These are phyloP conservation scores for Muschampia plurimacula DNA, from an alignment of 2,888 invertebrate genomes.

Conservation along the genomic window DNA sequence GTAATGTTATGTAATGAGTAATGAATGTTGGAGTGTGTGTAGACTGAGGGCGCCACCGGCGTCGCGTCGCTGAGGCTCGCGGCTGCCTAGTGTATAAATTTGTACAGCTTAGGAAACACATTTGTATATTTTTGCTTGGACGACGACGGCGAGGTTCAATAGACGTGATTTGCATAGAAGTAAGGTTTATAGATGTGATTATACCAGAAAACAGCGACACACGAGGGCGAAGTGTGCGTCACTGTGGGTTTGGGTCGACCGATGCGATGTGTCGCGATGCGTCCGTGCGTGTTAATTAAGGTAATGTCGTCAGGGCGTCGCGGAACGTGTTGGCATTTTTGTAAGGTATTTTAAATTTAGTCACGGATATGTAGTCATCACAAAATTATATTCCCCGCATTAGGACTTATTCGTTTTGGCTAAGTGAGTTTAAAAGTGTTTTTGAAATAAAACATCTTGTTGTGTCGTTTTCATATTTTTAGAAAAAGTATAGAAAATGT, in stretches of 20 bases:
- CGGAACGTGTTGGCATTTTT: constrained; percentile 56
- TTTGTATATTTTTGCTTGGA: constrained; percentile 83
- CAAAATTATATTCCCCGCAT: constrained; percentile 74
- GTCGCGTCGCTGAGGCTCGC: constrained; percentile 49
- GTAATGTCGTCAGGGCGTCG: constrained; percentile 40
- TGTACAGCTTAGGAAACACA: constrained; percentile 79
- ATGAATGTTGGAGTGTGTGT: constrained; percentile 52
- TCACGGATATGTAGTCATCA: constrained; percentile 78
- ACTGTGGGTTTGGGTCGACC: constrained; percentile 38
- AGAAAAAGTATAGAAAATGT: constrained; percentile 73
- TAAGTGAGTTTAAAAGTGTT: constrained; percentile 72
- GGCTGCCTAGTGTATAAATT: constrained; percentile 73
- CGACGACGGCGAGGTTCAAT: constrained; percentile 61
- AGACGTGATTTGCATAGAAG: constrained; percentile 66
- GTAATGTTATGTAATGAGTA: background rate
- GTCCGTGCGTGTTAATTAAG: constrained; percentile 41
- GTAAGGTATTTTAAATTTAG: constrained; percentile 72
- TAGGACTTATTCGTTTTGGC: constrained; percentile 71
- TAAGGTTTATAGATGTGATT: constrained; percentile 61
- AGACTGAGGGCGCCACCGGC: constrained; percentile 60
- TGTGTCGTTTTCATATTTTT: constrained; percentile 83
- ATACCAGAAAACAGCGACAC: constrained; percentile 41
- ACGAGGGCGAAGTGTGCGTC: constrained; percentile 2
- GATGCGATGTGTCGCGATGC: constrained; percentile 44
- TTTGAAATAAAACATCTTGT: constrained; percentile 74